Evolutionary conservation across 2,888 invertebrate species (phyloP).

Genomic region (Xanthia togata): DNA sequence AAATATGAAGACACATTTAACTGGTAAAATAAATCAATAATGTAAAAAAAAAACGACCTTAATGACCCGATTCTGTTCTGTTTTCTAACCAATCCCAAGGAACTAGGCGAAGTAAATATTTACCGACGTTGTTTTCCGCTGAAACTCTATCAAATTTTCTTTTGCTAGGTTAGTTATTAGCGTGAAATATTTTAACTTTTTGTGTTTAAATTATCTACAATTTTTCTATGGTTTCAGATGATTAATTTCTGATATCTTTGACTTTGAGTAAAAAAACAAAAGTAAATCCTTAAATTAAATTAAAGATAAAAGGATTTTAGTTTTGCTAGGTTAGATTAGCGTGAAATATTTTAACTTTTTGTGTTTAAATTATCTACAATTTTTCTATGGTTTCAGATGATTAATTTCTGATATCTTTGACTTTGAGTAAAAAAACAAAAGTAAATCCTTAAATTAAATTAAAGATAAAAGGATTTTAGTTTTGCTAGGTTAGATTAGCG

Average conservation of each 20-base stretch:
- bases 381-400: too few species aligned
- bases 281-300: too few species aligned
- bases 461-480: too few species aligned
- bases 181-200: slow-evolving; percentile 1
- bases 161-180: neutral
- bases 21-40: neutral
- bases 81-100: slow-evolving; percentile 15
- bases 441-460: too few species aligned
- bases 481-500: too few species aligned
- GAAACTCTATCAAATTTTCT: slow-evolving; percentile 32
- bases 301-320: too few species aligned
- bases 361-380: too few species aligned
- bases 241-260: neutral
- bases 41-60: neutral
- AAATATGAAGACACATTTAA: neutral
- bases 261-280: neutral
- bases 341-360: too few species aligned
- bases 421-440: too few species aligned
- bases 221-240: neutral
- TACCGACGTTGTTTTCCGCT: slow-evolving; percentile 30
- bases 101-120: slow-evolving; percentile 50
- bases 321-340: too few species aligned
- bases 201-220: too few species aligned
- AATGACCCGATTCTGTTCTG: slow-evolving; percentile 20
- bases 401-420: too few species aligned